Evolutionary conservation across 2,888 invertebrate genomes (phyloP).

Genomic region (Trissoscelio sp.): DNA sequence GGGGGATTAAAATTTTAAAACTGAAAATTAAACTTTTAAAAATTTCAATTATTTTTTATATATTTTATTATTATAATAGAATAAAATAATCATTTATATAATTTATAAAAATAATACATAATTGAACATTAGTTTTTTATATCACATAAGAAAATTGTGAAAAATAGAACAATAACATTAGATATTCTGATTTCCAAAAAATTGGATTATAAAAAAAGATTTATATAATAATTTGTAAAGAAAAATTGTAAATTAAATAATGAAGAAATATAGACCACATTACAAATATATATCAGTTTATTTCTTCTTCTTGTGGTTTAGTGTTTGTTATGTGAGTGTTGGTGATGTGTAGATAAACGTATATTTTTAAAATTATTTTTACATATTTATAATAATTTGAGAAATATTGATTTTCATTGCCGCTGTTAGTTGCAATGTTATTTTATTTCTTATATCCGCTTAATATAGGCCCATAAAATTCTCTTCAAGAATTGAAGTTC

Average conservation of each 20-base stretch:
- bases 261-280: conserved; percentile 10
- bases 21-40: no score
- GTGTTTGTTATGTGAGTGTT: conserved; percentile 39
- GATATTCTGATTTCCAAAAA: no score
- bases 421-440: conserved; percentile 12
- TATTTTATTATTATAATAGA: no score
- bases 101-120: no score
- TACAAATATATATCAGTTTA: conserved; percentile 63
- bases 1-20: no score
- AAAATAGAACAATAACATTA: no score
- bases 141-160: no score
- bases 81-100: no score
- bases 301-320: conserved; percentile 46
- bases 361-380: conserved; percentile 32
- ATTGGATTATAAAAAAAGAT: no score
- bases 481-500: conserved; percentile 10
- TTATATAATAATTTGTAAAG: no score
- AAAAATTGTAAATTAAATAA: not conserved
- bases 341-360: conserved; percentile 43
- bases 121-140: no score
- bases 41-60: no score
- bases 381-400: conserved; percentile 50
- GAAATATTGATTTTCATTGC: conserved; percentile 17
- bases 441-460: conserved; percentile 24
- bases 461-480: conserved; percentile 20